Evolutionary conservation across 2,888 invertebrate genomes (phyloP).

Genomic region (Lithophane semibrunnea): DNA sequence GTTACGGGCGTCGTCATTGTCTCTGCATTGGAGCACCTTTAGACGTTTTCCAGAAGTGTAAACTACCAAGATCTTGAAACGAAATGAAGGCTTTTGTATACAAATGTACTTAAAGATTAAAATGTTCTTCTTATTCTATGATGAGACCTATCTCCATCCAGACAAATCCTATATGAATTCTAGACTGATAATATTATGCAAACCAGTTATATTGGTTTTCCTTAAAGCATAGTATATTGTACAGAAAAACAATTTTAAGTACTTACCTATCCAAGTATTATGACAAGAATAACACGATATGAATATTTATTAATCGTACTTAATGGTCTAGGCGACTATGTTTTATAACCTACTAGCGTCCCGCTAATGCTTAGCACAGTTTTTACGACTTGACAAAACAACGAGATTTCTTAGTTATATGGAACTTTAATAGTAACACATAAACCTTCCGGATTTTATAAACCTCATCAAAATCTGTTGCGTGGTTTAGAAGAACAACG

Average conservation of each 20-base stretch:
- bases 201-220: conserved; percentile 22
- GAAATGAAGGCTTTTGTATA: neutral
- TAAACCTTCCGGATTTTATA: too few relatives aligned
- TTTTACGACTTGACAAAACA: too few relatives aligned
- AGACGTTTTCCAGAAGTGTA: neutral
- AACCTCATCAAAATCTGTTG: too few relatives aligned
- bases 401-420: too few relatives aligned
- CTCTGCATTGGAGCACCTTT: neutral
- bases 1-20: neutral
- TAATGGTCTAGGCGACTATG: neutral
- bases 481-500: too few relatives aligned
- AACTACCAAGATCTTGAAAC: neutral
- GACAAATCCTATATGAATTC: conserved; percentile 1
- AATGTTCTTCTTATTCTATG: neutral
- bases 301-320: conserved; percentile 18
- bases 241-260: conserved; percentile 5
- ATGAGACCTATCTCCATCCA: neutral
- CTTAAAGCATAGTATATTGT: conserved; percentile 26
- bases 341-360: neutral
- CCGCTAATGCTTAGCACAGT: too few relatives aligned
- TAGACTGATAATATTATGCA: conserved; percentile 7
- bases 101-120: neutral
- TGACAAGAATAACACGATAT: conserved; percentile 20
- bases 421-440: too few relatives aligned
- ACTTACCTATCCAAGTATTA: neutral